phyloP scores from a whole-genome alignment of 2,888 invertebrate species.

The Deilephila porcellus region DNA sequence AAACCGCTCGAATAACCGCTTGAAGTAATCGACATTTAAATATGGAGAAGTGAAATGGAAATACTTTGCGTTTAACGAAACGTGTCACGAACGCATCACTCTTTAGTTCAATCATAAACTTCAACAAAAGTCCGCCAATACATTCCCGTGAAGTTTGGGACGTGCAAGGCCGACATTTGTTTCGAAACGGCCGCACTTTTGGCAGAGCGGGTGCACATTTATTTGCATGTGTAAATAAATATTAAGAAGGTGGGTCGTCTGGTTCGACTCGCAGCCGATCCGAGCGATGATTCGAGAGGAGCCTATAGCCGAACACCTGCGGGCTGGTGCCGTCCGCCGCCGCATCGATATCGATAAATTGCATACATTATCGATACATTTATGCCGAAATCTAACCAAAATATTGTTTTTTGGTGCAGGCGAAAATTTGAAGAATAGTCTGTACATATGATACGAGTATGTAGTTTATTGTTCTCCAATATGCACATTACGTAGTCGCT shows the following conservation, averaged over 20 bases:
- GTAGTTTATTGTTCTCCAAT: conserved; percentile 57
- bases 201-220: conserved; percentile 43
- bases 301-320: conserved; percentile 39
- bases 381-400: neutral
- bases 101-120: neutral
- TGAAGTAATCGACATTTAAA: too few relatives aligned
- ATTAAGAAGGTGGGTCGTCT: conserved; percentile 59
- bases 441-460: conserved; percentile 27
- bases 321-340: conserved; percentile 36
- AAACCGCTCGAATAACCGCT: too few relatives aligned
- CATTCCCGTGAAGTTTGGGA: conserved; percentile 14
- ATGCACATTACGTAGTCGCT: conserved; percentile 76
- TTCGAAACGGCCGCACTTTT: conserved; percentile 15
- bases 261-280: conserved; percentile 46
- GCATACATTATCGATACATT: conserved; percentile 26
- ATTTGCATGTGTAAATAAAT: conserved; percentile 79
- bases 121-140: neutral
- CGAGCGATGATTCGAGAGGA: conserved; percentile 34
- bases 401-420: neutral
- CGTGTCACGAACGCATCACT: neutral
- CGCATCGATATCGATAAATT: conserved; percentile 35
- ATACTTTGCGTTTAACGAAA: neutral
- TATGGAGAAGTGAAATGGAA: neutral
- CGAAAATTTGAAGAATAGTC: neutral
- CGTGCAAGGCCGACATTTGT: conserved; percentile 20